Evolutionary conservation across 2,797 vertebrate species (phyloP).

Genomic region (Myotis findleyi): DNA sequence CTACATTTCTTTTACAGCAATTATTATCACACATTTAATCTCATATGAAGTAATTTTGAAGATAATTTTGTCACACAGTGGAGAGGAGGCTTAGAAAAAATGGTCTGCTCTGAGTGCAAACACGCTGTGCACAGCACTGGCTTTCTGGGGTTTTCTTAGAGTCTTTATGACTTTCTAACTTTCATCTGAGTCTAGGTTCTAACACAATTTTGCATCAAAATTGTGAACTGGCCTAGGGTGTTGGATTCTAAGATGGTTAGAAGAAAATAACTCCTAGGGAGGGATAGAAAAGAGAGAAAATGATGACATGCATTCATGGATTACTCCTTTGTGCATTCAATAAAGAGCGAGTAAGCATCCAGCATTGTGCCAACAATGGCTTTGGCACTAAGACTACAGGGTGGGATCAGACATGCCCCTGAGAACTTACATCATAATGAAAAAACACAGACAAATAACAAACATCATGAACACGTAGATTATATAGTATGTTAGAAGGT

Average conservation of each 20-base stretch:
- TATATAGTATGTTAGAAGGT: neutral
- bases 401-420: neutral
- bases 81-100: neutral
- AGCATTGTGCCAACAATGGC: neutral
- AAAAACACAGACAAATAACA: neutral
- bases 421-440: neutral
- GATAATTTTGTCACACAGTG: neutral
- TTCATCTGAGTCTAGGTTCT: slow-evolving; percentile 1
- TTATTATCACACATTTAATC: neutral
- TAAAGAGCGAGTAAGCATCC: neutral
- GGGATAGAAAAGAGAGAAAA: neutral
- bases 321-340: neutral
- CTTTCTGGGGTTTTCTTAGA: neutral
- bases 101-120: neutral
- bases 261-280: neutral
- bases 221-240: neutral
- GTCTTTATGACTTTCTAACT: neutral
- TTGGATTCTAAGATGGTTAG: neutral
- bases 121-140: neutral
- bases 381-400: neutral
- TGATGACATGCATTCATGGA: neutral
- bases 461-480: neutral
- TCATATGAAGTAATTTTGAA: slow-evolving; percentile 36
- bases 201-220: slow-evolving; percentile 1
- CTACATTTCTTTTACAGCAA: slow-evolving; percentile 22